Evolutionary conservation across 2,888 invertebrate genomes (phyloP).

Genomic region (Ashinkailepas kermadecensis): DNA sequence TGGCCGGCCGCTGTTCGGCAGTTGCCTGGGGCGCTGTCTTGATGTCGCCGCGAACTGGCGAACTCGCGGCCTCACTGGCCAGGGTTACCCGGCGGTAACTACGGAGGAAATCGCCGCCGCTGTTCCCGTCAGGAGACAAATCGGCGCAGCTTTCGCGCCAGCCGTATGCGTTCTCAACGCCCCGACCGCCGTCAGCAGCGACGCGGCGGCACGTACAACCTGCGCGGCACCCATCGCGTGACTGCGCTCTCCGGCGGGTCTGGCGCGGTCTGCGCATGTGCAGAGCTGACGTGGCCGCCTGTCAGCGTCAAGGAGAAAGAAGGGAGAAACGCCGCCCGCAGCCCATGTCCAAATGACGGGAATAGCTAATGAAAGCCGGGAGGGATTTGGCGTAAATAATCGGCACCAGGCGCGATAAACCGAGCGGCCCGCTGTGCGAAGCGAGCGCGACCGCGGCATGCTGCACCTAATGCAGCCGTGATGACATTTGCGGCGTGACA

Average conservation of each 20-base stretch:
- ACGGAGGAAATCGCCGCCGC: too few relatives aligned
- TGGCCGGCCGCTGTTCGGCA: too few relatives aligned
- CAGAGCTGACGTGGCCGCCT: neutral
- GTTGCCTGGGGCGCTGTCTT: too few relatives aligned
- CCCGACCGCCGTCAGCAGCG: too few relatives aligned
- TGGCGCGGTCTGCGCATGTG: neutral
- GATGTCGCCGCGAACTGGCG: too few relatives aligned
- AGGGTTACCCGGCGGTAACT: too few relatives aligned
- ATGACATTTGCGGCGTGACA: constrained; percentile 15
- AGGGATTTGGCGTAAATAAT: constrained; percentile 22
- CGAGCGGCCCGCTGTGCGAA: neutral
- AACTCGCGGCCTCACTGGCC: too few relatives aligned
- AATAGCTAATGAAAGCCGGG: constrained; percentile 25
- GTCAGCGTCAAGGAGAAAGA: constrained; percentile 7
- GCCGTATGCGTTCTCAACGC: too few relatives aligned
- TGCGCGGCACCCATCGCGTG: neutral
- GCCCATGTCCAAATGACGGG: constrained; percentile 29
- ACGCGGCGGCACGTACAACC: neutral
- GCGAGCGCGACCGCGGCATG: constrained; percentile 25
- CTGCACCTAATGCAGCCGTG: constrained; percentile 24
- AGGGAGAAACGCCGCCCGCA: constrained; percentile 31
- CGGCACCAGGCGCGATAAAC: constrained; percentile 22
- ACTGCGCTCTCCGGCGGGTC: neutral
- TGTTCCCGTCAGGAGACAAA: too few relatives aligned
- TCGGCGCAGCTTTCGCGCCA: too few relatives aligned